Evolutionary conservation across 1,140 invertebrate species (phyloP).

Genomic region (Lamellibrachia luymesi): DNA sequence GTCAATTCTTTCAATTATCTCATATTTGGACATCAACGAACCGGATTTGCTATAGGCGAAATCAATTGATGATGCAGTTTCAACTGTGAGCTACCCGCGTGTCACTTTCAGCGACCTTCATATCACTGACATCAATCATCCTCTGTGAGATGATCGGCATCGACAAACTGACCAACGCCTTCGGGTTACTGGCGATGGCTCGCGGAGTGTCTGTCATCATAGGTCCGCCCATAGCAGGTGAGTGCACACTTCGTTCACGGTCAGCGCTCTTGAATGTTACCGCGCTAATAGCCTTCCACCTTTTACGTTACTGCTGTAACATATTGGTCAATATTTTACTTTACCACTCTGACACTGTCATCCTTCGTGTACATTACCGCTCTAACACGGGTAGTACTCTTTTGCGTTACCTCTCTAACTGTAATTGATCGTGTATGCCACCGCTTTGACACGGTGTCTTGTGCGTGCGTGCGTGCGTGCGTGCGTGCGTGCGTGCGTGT

Average conservation of each 20-base stretch:
- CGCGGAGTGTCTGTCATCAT: slow-evolving; percentile 88
- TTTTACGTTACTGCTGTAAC: not conserved
- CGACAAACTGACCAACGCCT: slow-evolving; percentile 94
- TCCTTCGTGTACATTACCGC: not conserved
- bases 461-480: no score
- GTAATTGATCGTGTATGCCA: no score
- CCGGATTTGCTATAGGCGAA: no score
- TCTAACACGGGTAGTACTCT: not conserved
- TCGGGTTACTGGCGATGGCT: slow-evolving; percentile 91
- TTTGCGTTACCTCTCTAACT: no score
- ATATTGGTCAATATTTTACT: no score
- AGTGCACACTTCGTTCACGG: not conserved
- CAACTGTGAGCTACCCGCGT: no score
- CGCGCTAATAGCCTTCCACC: not conserved
- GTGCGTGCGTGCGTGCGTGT: not conserved
- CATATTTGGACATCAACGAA: no score
- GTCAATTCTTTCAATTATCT: no score
- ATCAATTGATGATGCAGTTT: no score
- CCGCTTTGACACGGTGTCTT: no score
- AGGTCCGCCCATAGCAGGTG: slow-evolving; percentile 67
- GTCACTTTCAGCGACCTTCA: slow-evolving; percentile 87
- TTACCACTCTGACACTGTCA: no score
- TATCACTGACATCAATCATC: slow-evolving; percentile 96
- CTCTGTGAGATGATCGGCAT: slow-evolving; percentile 92
- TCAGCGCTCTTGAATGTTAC: not conserved